Evolutionary conservation across 1,140 invertebrate genomes (phyloP), one percentile per base, ranked within the genome.

Genomic region (Anoplolepis gracilipes): DNA sequence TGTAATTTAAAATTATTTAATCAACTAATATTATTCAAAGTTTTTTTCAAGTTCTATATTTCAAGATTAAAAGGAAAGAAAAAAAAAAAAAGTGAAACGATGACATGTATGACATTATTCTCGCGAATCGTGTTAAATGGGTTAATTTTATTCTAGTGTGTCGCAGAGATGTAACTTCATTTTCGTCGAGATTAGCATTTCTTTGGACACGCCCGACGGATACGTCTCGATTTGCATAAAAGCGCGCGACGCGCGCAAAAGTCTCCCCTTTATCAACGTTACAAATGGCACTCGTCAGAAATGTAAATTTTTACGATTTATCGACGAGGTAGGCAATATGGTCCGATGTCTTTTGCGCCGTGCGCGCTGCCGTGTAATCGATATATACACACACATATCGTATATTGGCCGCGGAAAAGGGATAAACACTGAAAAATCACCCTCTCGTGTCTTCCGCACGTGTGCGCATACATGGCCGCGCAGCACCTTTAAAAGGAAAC

Each of bases 251-350:
- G n/a, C 22, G 22, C 28, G 13, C 69, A 8, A 49, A 10, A 53
- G 13, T 22, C n/a, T 10, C 59, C 13, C 25, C 46, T 22, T 30
- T 28, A n/a, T 28, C n/a, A 57, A 65, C 64, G 11, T 81, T 70
- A 62, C 39, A 39, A 81, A 70, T 8, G 33, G 13, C 28, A 13
- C 10, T 64, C 33, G 77, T 59, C 49, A 16, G 25, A 64, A 30
- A 78, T 55, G 49, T 55, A 57, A 70, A 72, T 70, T 81, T 72
- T 49, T 25, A 67, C 36, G 36, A 81, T 72, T 81, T 81, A 81
- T 81, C 65, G 55, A 70, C 39, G 28, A 42, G 39, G n/a, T 22
- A n/a, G 5, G 8, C 30, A 22, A 73, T 49, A 30, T 81, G 25
- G 39, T 39, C 33, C 39, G 36, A 33, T 36, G 25, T 46, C 53